Conservation (phyloP, 2,888 invertebrate species). For the Eulithis prunata region DNA sequence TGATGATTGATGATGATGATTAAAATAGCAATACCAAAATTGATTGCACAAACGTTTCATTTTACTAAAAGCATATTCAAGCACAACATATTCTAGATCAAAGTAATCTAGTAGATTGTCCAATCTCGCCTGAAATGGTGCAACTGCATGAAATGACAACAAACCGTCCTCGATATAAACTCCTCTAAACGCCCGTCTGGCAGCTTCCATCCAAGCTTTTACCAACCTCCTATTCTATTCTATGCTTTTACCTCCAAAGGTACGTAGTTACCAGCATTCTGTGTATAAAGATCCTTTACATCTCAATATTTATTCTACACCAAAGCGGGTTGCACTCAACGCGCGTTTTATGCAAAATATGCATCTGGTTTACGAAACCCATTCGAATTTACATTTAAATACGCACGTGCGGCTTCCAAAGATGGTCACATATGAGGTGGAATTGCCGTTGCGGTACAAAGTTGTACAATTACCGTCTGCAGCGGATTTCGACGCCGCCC, state of each 20-base stretch:
- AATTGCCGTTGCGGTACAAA: slow-evolving; percentile 49
- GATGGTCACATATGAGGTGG: slow-evolving; percentile 46
- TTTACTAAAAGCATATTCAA: too few species aligned
- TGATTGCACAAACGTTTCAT: too few species aligned
- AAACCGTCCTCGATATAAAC: slow-evolving; percentile 7
- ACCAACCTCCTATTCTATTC: slow-evolving; percentile 2
- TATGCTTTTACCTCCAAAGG: slow-evolving; percentile 11
- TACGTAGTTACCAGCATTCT: slow-evolving; percentile 6
- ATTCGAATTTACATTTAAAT: slow-evolving; percentile 45
- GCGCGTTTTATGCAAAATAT: slow-evolving; percentile 40
- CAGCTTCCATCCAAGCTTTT: slow-evolving; percentile 9
- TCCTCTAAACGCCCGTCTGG: slow-evolving; percentile 2
- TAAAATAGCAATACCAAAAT: too few species aligned
- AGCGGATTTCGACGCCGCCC: slow-evolving; percentile 49
- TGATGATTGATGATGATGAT: too few species aligned
- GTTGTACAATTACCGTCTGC: slow-evolving; percentile 55
- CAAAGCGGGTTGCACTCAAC: slow-evolving; percentile 40
- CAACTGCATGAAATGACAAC: slow-evolving; percentile 9
- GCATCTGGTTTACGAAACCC: slow-evolving; percentile 40
- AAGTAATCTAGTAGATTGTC: not conserved
- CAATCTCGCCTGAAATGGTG: slow-evolving; percentile 8
- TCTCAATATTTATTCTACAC: slow-evolving; percentile 28
- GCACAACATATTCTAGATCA: not conserved
- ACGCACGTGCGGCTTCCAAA: slow-evolving; percentile 46
- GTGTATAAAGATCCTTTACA: slow-evolving; percentile 19